phyloP scores from a whole-genome alignment of 2,113 vertebrate genomes.

The Corynorhinus townsendii region DNA sequence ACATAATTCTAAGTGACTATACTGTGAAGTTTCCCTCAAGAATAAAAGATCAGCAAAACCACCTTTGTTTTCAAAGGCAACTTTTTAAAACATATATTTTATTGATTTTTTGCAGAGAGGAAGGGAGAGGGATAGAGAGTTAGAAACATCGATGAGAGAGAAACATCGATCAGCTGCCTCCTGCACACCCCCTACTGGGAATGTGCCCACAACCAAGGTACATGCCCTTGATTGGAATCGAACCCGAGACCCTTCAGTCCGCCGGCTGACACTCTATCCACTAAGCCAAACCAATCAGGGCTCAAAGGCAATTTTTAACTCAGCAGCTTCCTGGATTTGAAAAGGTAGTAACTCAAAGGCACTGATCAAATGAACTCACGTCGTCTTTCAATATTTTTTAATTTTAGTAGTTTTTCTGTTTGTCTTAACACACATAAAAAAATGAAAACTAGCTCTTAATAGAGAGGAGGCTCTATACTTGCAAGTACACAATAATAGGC shows the following conservation, averaged over 20 bases:
- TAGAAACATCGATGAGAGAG: too few relatives aligned
- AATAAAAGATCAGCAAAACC: neutral
- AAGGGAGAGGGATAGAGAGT: too few relatives aligned
- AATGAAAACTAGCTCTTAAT: neutral
- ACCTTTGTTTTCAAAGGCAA: neutral
- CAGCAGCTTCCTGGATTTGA: neutral
- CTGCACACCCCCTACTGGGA: too few relatives aligned
- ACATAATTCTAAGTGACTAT: neutral
- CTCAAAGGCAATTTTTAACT: conserved; percentile 3
- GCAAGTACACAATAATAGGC: neutral
- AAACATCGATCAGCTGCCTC: too few relatives aligned
- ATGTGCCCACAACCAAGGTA: too few relatives aligned
- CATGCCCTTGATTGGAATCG: too few relatives aligned
- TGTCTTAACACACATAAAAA: conserved; percentile 1
- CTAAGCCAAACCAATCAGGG: neutral
- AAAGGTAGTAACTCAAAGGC: conserved; percentile 12
- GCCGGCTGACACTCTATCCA: too few relatives aligned
- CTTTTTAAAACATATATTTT: neutral
- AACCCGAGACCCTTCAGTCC: too few relatives aligned
- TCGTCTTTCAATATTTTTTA: conserved; percentile 26
- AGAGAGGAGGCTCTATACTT: neutral
- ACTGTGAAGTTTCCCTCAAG: neutral
- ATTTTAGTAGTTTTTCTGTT: conserved; percentile 11
- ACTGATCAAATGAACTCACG: neutral
- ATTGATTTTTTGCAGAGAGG: too few relatives aligned